These are phyloP conservation scores for Salvelinus alpinus DNA, from an alignment of 2,113 vertebrate species.

Conservation along the genomic window DNA sequence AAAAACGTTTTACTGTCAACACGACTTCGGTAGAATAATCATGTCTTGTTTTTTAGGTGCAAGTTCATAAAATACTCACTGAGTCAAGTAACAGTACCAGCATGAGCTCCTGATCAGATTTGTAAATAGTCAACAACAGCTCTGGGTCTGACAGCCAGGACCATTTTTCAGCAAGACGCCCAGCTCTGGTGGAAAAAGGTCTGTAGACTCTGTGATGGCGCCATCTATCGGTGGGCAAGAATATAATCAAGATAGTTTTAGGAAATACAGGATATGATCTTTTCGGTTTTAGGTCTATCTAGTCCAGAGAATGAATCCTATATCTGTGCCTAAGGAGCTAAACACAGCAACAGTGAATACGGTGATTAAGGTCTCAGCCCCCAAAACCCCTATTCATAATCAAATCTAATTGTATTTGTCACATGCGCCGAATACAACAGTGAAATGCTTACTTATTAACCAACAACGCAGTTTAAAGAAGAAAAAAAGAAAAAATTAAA, in stretches of 20 bases:
- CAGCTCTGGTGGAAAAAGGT: background rate
- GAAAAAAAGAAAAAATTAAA: too few relatives aligned
- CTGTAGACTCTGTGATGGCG: constrained; percentile 15
- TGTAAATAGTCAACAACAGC: constrained; percentile 48
- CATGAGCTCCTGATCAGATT: constrained; percentile 1
- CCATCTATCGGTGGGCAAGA: constrained; percentile 49
- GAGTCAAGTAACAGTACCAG: constrained; percentile 20
- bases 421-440: too few relatives aligned
- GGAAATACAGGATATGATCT: too few relatives aligned
- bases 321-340: too few relatives aligned
- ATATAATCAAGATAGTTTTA: too few relatives aligned
- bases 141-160: background rate
- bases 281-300: too few relatives aligned
- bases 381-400: background rate
- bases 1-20: background rate
- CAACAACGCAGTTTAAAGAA: too few relatives aligned
- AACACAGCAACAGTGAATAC: background rate
- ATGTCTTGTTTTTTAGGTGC: background rate
- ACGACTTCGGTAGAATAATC: too few relatives aligned
- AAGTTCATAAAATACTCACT: constrained; percentile 34
- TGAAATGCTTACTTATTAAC: too few relatives aligned
- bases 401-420: too few relatives aligned
- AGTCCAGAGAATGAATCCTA: too few relatives aligned
- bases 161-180: background rate
- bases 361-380: too few relatives aligned